phyloP scores from a whole-genome alignment of 2,888 invertebrate genomes.

The Sericinus montela region DNA sequence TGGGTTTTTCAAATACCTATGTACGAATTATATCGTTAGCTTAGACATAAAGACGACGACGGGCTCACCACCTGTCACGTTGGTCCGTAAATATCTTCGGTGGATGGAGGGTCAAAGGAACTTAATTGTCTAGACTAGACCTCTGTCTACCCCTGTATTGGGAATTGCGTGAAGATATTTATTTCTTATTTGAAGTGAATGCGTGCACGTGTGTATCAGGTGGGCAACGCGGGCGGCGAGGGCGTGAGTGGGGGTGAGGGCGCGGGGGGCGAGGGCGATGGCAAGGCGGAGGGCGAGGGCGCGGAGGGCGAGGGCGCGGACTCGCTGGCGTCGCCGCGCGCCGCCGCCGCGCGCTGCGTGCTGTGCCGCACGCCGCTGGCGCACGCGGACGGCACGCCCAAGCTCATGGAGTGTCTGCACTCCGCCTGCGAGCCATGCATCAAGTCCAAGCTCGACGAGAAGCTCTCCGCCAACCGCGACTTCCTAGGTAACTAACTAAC shows the following conservation, averaged over 20 bases:
- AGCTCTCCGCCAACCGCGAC: conserved; percentile 53
- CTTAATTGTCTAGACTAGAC: too few relatives aligned
- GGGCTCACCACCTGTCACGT: too few relatives aligned
- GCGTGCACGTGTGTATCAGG: conserved; percentile 18
- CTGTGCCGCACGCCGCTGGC: conserved; percentile 61
- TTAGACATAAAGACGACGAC: too few relatives aligned
- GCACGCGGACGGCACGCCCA: conserved; percentile 79
- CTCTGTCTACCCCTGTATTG: too few relatives aligned
- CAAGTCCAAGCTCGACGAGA: conserved; percentile 81
- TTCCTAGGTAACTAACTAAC: conserved; percentile 56
- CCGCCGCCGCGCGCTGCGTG: conserved; percentile 72
- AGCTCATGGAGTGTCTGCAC: conserved; percentile 93
- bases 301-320: conserved; percentile 47
- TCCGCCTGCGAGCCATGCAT: conserved; percentile 89
- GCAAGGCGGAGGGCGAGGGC: conserved; percentile 23
- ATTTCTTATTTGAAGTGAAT: too few relatives aligned
- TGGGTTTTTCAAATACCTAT: too few relatives aligned
- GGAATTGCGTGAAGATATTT: too few relatives aligned
- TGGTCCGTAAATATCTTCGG: too few relatives aligned
- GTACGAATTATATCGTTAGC: too few relatives aligned
- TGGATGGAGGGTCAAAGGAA: too few relatives aligned
- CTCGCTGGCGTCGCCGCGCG: conserved; percentile 60
- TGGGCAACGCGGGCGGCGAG: conserved; percentile 17
- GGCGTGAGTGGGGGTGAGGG: conserved; percentile 7
- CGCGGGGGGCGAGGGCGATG: conserved; percentile 20